Conservation (phyloP, 2,797 vertebrate genomes). For the Rachycentron canadum region DNA sequence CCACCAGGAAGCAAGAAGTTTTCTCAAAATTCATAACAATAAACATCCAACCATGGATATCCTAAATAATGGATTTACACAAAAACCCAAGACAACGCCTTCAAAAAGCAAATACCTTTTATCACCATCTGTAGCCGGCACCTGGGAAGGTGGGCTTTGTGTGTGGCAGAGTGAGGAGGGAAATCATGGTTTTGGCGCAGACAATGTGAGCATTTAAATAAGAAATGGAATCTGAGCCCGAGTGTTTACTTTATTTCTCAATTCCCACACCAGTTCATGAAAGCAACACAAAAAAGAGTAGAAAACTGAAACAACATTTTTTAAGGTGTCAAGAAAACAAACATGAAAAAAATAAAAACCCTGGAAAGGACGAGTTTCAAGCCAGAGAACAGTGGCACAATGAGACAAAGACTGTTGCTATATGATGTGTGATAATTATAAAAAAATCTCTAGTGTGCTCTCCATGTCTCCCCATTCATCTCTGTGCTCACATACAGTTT, state of each 20-base stretch:
- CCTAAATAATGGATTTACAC: slow-evolving; percentile 83
- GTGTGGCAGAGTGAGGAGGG: slow-evolving; percentile 77
- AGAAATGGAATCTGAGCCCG: slow-evolving; percentile 77
- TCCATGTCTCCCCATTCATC: slow-evolving; percentile 9
- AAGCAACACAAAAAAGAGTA: slow-evolving; percentile 51
- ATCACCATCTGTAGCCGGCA: slow-evolving; percentile 81
- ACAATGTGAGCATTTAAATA: slow-evolving; percentile 85
- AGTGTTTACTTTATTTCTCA: slow-evolving; percentile 79
- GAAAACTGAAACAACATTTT: slow-evolving; percentile 55
- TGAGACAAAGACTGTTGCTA: background rate
- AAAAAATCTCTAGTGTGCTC: slow-evolving; percentile 36
- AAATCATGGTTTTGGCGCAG: slow-evolving; percentile 83
- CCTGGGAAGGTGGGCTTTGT: slow-evolving; percentile 83
- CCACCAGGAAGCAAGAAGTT: slow-evolving; percentile 69
- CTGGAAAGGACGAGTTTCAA: slow-evolving; percentile 44
- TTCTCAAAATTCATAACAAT: slow-evolving; percentile 79
- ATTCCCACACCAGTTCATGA: slow-evolving; percentile 71
- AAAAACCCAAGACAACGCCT: slow-evolving; percentile 81
- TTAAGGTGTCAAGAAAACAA: background rate
- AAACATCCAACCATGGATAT: slow-evolving; percentile 74
- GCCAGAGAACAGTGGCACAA: slow-evolving; percentile 26
- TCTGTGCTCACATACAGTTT: slow-evolving; percentile 25
- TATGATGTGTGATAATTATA: slow-evolving; percentile 50
- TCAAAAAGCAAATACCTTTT: slow-evolving; percentile 83
- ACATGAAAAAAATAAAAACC: slow-evolving; percentile 14